Conservation (phyloP, 1,140 invertebrate species). For the Panagrolaimus sp. region DNA sequence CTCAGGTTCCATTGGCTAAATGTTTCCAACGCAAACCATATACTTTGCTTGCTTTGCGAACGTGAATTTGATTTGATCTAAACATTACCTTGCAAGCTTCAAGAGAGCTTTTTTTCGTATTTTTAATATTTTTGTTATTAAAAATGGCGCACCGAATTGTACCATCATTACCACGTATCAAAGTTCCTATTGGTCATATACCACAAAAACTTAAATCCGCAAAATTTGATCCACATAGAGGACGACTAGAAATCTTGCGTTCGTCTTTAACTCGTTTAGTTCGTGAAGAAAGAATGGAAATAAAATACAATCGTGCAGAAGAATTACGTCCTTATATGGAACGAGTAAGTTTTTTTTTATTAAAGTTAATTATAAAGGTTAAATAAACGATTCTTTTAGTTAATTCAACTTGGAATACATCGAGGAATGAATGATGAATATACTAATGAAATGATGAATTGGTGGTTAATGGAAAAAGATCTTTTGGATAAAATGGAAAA, state of each 20-base stretch:
- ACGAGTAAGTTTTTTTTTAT: slow-evolving; percentile 34
- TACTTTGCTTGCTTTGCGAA: too few species aligned
- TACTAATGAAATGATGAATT: slow-evolving; percentile 50
- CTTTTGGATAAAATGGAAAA: slow-evolving; percentile 42
- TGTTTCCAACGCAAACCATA: too few species aligned
- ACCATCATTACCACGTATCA: slow-evolving; percentile 39
- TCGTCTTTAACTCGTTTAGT: slow-evolving; percentile 45
- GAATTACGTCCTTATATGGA: slow-evolving; percentile 45
- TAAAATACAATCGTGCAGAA: slow-evolving; percentile 47
- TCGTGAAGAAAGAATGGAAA: slow-evolving; percentile 46
- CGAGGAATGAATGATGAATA: slow-evolving; percentile 46
- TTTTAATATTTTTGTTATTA: too few species aligned
- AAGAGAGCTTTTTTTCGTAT: too few species aligned
- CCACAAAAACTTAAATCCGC: slow-evolving; percentile 46
- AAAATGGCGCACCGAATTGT: slow-evolving; percentile 14
- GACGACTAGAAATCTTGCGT: slow-evolving; percentile 38
- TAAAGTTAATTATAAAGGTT: too few species aligned
- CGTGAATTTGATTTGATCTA: too few species aligned
- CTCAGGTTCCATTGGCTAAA: too few species aligned
- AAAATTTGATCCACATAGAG: slow-evolving; percentile 21
- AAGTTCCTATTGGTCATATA: slow-evolving; percentile 43
- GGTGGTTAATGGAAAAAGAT: slow-evolving; percentile 49
- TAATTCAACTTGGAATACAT: slow-evolving; percentile 49
- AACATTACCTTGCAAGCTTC: too few species aligned
- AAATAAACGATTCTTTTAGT: too few species aligned